Evolutionary conservation across 1,140 invertebrate species (phyloP).

Genomic region (Ooceraea biroi): DNA sequence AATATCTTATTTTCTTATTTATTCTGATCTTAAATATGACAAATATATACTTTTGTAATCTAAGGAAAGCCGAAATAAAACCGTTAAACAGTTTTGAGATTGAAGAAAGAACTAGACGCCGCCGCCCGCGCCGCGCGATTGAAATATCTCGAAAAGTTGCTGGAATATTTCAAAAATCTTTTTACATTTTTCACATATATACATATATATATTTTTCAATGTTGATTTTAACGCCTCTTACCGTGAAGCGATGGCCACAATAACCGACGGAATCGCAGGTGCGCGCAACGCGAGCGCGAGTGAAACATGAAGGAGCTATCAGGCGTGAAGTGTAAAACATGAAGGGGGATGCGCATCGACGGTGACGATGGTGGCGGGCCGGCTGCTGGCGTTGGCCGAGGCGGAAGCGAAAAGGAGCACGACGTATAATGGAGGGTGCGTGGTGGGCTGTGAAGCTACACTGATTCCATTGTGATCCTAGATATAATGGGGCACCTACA

Average conservation of each 20-base stretch:
- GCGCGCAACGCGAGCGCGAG: conserved; percentile 22
- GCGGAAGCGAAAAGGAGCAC: conserved; percentile 64
- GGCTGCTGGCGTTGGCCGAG: conserved; percentile 44
- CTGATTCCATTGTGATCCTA: conserved; percentile 69
- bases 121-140: too few species aligned
- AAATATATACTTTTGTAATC: neutral
- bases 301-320: conserved; percentile 57
- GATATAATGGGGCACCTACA: conserved; percentile 72
- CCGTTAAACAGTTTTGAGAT: too few species aligned
- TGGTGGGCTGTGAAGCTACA: conserved; percentile 32
- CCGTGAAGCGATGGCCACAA: neutral
- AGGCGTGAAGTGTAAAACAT: conserved; percentile 68
- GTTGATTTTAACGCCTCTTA: conserved; percentile 33
- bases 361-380: conserved; percentile 17
- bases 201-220: neutral
- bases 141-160: too few species aligned
- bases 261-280: conserved; percentile 17
- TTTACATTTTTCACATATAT: too few species aligned
- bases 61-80: too few species aligned
- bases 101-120: too few species aligned
- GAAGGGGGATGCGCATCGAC: conserved; percentile 65
- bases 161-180: too few species aligned
- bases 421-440: conserved; percentile 57
- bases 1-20: neutral
- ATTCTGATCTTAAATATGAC: neutral